Percentiles rank a stretch among this genome's conserved stretches.
Conservation (phyloP, 2,888 invertebrate genomes). For the Branchipolynoe longqiensis region DNA sequence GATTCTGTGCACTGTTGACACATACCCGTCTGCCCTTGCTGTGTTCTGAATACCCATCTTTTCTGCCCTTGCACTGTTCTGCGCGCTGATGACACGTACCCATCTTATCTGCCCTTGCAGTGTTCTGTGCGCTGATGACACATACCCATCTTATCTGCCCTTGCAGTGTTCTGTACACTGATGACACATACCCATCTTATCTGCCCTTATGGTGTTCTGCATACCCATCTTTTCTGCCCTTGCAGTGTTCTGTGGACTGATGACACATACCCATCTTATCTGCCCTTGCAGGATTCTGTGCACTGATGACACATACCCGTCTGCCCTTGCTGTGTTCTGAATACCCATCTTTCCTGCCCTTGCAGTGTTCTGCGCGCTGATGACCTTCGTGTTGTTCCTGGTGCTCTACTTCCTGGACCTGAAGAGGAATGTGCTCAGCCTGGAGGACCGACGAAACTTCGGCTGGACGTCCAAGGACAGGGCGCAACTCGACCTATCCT, state of each 20-base stretch:
- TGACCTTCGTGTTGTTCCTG: slow-evolving; percentile 57
- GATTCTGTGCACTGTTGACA: neutral
- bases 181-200: neutral
- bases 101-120: neutral
- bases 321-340: no score
- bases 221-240: neutral
- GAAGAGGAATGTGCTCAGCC: slow-evolving; percentile 59
- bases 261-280: neutral
- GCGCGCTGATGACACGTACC: neutral
- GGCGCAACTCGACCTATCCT: slow-evolving; percentile 57
- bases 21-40: no score
- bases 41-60: neutral
- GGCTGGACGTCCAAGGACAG: slow-evolving; percentile 61
- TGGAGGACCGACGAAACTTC: slow-evolving; percentile 43
- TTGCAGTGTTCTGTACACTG: neutral
- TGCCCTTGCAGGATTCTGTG: no score
- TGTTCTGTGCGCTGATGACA: neutral
- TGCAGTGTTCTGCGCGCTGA: slow-evolving; percentile 54
- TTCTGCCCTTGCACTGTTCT: no score
- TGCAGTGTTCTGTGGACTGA: neutral
- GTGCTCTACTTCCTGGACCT: slow-evolving; percentile 60
- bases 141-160: neutral
- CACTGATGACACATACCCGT: no score
- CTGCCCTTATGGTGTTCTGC: neutral
- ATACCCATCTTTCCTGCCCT: neutral